Base-by-base conservation (phyloP, 2,113 vertebrate genomes). In the Pseudois nayaur region DNA sequence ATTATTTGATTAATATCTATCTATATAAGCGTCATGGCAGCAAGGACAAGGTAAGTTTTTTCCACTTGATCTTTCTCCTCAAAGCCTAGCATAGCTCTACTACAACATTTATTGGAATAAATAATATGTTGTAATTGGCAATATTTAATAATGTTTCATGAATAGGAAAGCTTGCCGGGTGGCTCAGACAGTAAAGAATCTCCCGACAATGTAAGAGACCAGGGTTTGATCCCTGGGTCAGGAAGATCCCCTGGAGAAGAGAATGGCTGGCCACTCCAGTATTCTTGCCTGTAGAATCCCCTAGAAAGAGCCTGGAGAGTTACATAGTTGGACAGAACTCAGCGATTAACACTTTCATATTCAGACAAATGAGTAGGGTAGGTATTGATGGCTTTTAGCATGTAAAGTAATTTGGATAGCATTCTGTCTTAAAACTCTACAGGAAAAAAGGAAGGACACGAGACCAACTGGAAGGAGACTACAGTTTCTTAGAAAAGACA, bases 101-200 rank as follows among this genome's bases (percentile, higher is more conserved):
- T 83, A 15, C 31, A 89, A 9, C 50, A 88, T 36, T 36, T 60
- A 27, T 62, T 29, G 13, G 5, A 83, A 89, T 83, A 84, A 45
- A 81, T 7, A 79, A 50, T 59, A 83, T 21, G 33, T 45, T 17
- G 15, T 59, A 94, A 78, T 1, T 74, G 23, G 74, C 27, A 90
- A 50, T n/a, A 94, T 71, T 82, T 97, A 48, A 81, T 11, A 86
- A 33, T 76, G 64, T 12, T 45, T 96, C 96, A 90, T 45, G 91
- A 97, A 90, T 0, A 95, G 27, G 64, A 78, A 95, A 95, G 71
- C 23, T 43, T 76, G 11, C 71, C 11, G 2, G 36, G 36, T 76
- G 36, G 36, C 23, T 76, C 12, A 23, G 11, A 74, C 71, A 76
- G 71, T 43, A 76, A 43, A 76, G 36, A 25, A 76, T 76, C 23